A percentile compares a stretch with the other conserved stretches of the same genome.
Conservation (phyloP, 2,797 vertebrate genomes). For the Neolamprologus multifasciatus region DNA sequence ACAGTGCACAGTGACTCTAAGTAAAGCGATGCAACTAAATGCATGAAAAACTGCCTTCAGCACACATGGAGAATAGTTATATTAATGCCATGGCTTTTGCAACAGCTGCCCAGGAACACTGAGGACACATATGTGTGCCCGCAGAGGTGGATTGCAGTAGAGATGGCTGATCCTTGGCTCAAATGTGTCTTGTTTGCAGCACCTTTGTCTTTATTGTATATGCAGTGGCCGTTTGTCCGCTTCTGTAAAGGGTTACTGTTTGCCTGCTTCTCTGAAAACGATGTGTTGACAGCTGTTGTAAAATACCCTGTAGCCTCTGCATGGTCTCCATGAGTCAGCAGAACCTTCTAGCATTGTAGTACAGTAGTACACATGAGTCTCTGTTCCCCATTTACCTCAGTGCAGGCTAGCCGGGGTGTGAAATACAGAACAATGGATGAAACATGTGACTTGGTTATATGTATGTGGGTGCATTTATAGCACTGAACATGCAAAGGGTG, state of each 20-base stretch:
- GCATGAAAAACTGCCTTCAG: background rate
- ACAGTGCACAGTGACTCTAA: background rate
- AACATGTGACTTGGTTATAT: slow-evolving; percentile 2
- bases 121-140: background rate
- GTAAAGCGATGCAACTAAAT: background rate
- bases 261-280: slow-evolving; percentile 33
- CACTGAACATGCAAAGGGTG: background rate
- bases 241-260: slow-evolving; percentile 41
- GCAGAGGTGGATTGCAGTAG: background rate
- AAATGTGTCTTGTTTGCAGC: slow-evolving; percentile 32
- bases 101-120: background rate
- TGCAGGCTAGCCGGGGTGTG: background rate
- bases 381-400: background rate
- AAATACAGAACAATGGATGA: slow-evolving; percentile 15
- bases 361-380: slow-evolving; percentile 16
- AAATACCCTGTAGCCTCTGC: slow-evolving; percentile 31
- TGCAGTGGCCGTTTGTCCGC: slow-evolving; percentile 31
- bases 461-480: background rate
- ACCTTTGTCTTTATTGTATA: slow-evolving; percentile 54
- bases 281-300: slow-evolving; percentile 44
- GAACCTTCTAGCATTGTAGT: slow-evolving; percentile 36
- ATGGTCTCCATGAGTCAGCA: slow-evolving; percentile 58
- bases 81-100: background rate
- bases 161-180: background rate
- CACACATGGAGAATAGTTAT: background rate